These are phyloP conservation scores for Thermophis baileyi DNA, from an alignment of 2,113 vertebrate genomes.

Conservation along the genomic window DNA sequence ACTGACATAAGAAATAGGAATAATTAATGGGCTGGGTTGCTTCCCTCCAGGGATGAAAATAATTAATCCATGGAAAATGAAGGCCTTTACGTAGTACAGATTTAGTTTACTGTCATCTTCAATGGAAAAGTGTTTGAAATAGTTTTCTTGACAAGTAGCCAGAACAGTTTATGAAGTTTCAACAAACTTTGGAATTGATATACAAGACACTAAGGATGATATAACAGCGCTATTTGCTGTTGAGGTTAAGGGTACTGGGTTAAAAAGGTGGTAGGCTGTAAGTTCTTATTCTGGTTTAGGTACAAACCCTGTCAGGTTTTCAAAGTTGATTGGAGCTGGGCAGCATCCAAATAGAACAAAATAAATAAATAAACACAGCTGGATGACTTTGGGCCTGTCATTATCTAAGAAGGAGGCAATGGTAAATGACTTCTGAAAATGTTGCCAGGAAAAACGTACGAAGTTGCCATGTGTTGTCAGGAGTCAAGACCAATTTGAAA, in stretches of 20 bases:
- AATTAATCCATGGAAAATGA: constrained; percentile 35
- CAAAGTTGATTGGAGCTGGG: not conserved
- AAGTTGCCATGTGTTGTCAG: not conserved
- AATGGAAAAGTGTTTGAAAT: constrained; percentile 10
- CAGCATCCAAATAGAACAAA: not conserved
- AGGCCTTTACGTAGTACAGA: constrained; percentile 40
- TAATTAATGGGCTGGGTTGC: constrained; percentile 48
- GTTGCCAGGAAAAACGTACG: not conserved
- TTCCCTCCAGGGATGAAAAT: constrained; percentile 43
- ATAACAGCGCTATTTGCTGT: not conserved
- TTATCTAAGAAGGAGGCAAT: not conserved
- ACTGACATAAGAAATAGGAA: constrained; percentile 43
- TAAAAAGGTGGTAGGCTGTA: not conserved
- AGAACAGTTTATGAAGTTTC: constrained; percentile 42
- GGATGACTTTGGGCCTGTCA: not conserved
- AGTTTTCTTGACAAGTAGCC: constrained; percentile 45
- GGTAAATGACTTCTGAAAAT: not conserved
- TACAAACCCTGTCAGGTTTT: not conserved
- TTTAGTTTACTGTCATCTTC: constrained; percentile 16
- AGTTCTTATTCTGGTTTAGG: not conserved
- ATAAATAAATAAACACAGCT: not conserved
- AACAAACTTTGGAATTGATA: not conserved
- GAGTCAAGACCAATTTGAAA: not conserved
- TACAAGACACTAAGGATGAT: not conserved
- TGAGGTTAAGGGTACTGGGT: not conserved